phyloP scores from a whole-genome alignment of 2,113 vertebrate genomes.

The Conger conger region DNA sequence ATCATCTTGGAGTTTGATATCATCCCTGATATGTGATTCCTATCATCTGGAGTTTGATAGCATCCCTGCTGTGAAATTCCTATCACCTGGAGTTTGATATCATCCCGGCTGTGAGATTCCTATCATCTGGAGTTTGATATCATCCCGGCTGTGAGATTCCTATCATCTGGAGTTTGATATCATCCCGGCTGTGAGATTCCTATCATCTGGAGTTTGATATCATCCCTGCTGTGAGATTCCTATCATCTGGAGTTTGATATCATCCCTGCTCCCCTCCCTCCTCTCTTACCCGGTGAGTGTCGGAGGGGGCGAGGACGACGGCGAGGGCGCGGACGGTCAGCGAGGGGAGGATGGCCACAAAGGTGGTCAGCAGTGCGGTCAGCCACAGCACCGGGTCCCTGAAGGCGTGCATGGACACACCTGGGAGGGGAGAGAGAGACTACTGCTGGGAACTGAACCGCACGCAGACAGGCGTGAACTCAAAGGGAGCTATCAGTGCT shows the following conservation, averaged over 20 bases:
- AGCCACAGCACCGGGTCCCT: conserved; percentile 69
- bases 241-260: not conserved
- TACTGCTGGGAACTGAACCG: not conserved
- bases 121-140: too few relatives aligned
- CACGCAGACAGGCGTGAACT: not conserved
- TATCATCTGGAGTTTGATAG: too few relatives aligned
- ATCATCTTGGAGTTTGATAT: too few relatives aligned
- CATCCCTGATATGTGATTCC: too few relatives aligned
- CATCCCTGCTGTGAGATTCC: too few relatives aligned
- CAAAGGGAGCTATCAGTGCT: not conserved
- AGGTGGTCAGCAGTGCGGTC: conserved; percentile 73
- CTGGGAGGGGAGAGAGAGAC: conserved; percentile 54
- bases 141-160: too few relatives aligned
- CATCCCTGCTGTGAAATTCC: too few relatives aligned
- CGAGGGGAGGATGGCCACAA: conserved; percentile 70
- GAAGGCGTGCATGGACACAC: conserved; percentile 67
- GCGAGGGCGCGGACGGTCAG: conserved; percentile 57
- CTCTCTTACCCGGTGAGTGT: conserved; percentile 65
- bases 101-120: too few relatives aligned
- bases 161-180: too few relatives aligned
- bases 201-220: too few relatives aligned
- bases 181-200: too few relatives aligned
- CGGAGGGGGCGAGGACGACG: conserved; percentile 35
- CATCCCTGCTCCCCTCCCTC: not conserved
- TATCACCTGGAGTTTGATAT: too few relatives aligned